These are phyloP conservation scores for Dinoponera quadriceps DNA, from an alignment of 1,140 invertebrate species.

Conservation along the genomic window DNA sequence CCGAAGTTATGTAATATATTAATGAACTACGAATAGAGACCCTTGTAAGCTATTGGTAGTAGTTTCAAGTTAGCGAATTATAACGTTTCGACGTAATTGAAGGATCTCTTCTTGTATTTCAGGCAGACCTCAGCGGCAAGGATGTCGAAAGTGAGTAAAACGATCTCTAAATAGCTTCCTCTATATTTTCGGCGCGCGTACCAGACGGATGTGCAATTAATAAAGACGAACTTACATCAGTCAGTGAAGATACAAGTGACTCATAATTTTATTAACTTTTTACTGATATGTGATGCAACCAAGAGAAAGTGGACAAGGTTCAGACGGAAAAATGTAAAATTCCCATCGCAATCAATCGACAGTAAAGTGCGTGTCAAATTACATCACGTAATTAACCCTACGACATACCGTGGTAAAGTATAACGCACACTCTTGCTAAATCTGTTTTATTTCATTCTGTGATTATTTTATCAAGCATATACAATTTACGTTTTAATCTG, in stretches of 20 bases:
- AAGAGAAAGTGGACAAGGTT: conserved; percentile 26
- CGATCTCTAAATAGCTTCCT: background rate
- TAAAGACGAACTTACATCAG: background rate
- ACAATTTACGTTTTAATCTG: background rate
- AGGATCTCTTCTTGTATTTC: conserved; percentile 80
- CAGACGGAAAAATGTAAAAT: background rate
- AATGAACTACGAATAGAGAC: too few species aligned
- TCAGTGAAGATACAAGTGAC: conserved; percentile 52
- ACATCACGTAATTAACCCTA: background rate
- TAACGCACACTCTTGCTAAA: background rate
- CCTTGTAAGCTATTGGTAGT: too few species aligned
- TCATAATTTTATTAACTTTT: background rate
- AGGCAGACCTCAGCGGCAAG: conserved; percentile 90
- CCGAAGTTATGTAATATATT: too few species aligned
- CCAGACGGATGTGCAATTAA: conserved; percentile 11
- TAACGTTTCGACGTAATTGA: background rate
- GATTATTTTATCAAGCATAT: background rate
- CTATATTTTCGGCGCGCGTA: background rate
- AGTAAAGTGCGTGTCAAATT: background rate
- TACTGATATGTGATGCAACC: background rate
- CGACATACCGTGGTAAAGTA: too few species aligned
- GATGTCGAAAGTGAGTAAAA: conserved; percentile 91
- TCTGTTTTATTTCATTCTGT: conserved; percentile 13
- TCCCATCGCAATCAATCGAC: background rate
- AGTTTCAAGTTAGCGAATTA: background rate